A percentile compares a stretch with the other conserved stretches of the same genome.
These are phyloP conservation scores for Amblyopsis rosae DNA, from an alignment of 2,113 vertebrate genomes.

Conservation along the genomic window DNA sequence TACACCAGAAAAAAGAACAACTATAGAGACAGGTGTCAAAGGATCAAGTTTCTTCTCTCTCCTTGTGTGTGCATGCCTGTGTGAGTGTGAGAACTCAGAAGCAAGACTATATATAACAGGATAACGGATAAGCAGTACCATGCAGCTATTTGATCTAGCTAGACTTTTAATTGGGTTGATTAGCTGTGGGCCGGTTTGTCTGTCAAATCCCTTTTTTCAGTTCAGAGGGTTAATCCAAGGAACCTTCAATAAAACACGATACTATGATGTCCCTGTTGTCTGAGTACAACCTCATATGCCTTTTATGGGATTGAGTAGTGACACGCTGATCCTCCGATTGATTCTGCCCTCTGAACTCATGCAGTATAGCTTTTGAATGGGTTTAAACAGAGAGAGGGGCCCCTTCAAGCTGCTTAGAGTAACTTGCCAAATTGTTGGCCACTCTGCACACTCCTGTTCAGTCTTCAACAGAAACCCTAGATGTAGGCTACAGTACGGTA, in stretches of 20 bases:
- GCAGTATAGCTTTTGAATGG: background rate
- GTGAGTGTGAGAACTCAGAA: slow-evolving; percentile 23
- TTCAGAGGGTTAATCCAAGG: background rate
- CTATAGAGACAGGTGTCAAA: slow-evolving; percentile 61
- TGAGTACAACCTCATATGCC: background rate
- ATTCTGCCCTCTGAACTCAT: background rate
- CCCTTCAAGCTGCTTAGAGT: too few species aligned
- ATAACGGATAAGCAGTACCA: slow-evolving; percentile 30
- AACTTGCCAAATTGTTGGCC: too few species aligned
- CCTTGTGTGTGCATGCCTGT: slow-evolving; percentile 7
- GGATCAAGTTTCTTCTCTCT: slow-evolving; percentile 53
- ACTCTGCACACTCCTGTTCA: too few species aligned
- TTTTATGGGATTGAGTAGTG: too few species aligned
- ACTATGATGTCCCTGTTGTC: background rate
- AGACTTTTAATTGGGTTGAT: slow-evolving; percentile 28
- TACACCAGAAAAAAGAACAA: slow-evolving; percentile 45
- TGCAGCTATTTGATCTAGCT: slow-evolving; percentile 54
- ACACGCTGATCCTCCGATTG: background rate
- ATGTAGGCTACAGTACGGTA: too few species aligned
- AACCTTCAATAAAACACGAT: slow-evolving; percentile 12
- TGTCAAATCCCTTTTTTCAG: too few species aligned
- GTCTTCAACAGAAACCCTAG: too few species aligned
- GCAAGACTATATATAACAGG: background rate
- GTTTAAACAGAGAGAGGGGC: background rate
- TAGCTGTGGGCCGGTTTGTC: too few species aligned